These are phyloP conservation scores for Colaptes auratus DNA, from an alignment of 2,113 vertebrate genomes.

Conservation along the genomic window DNA sequence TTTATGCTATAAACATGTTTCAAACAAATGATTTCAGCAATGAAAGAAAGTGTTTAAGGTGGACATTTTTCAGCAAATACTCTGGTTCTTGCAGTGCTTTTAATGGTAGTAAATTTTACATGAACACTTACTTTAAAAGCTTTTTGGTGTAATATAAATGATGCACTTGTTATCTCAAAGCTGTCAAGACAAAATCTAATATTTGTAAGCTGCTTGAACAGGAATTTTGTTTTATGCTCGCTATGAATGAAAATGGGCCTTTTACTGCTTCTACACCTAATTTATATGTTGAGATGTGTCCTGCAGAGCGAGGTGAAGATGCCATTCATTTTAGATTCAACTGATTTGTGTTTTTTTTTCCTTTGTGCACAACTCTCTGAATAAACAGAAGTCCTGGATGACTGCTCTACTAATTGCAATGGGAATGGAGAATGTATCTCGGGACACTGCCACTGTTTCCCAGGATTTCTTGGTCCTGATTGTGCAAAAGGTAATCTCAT, in stretches of 20 bases:
- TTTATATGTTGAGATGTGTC: constrained; percentile 39
- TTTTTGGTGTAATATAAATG: constrained; percentile 72
- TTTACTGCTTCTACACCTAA: constrained; percentile 16
- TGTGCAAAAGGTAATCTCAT: constrained; percentile 90
- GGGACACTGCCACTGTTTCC: constrained; percentile 95
- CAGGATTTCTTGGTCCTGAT: constrained; percentile 93
- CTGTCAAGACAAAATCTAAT: constrained; percentile 70
- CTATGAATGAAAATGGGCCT: constrained; percentile 51
- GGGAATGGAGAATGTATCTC: constrained; percentile 97
- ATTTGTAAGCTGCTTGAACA: constrained; percentile 57
- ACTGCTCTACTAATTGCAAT: constrained; percentile 94
- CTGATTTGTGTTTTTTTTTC: constrained; percentile 17
- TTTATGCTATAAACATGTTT: constrained; percentile 61
- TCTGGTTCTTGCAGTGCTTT: constrained; percentile 67
- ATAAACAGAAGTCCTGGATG: constrained; percentile 91
- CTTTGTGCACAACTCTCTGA: constrained; percentile 39
- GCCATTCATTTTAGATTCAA: constrained; percentile 14
- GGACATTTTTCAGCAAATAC: constrained; percentile 69
- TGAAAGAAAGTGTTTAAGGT: constrained; percentile 66
- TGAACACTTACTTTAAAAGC: constrained; percentile 77
- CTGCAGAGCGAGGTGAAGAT: constrained; percentile 14
- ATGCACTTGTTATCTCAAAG: constrained; percentile 68
- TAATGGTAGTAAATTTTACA: constrained; percentile 74
- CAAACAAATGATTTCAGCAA: constrained; percentile 64
- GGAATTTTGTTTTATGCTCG: constrained; percentile 59